Evolutionary conservation across 2,113 vertebrate genomes (phyloP).

Genomic region (Phyllostomus discolor): DNA sequence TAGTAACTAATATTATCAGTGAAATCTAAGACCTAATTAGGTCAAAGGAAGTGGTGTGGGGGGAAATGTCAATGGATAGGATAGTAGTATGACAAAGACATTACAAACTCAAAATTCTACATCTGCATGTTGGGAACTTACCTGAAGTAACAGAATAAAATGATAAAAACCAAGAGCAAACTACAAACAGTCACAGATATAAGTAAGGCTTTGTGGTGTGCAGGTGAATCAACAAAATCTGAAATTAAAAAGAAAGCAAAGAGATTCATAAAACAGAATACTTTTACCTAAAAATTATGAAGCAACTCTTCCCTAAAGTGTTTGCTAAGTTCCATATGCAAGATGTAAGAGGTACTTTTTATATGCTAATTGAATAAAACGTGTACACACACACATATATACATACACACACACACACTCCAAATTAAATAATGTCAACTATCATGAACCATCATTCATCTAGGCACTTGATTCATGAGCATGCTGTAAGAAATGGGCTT

Average conservation of each 20-base stretch:
- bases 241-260: conserved; percentile 51
- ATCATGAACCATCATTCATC: neutral
- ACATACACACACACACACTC: neutral
- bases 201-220: conserved; percentile 92
- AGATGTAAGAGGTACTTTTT: neutral
- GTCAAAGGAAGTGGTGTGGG: neutral
- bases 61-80: neutral
- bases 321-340: neutral
- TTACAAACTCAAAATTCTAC: neutral
- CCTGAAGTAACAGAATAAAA: conserved; percentile 96
- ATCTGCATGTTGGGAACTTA: conserved; percentile 68
- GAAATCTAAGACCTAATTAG: neutral
- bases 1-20: neutral
- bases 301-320: neutral
- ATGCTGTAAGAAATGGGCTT: neutral
- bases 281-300: neutral
- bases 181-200: conserved; percentile 92
- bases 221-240: conserved; percentile 90
- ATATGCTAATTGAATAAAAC: neutral
- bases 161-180: conserved; percentile 88
- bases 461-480: neutral
- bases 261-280: neutral
- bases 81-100: neutral
- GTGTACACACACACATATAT: neutral
- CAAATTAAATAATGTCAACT: neutral